Evolutionary conservation across 2,797 vertebrate species (phyloP).

Genomic region (Molossus alvarezi): DNA sequence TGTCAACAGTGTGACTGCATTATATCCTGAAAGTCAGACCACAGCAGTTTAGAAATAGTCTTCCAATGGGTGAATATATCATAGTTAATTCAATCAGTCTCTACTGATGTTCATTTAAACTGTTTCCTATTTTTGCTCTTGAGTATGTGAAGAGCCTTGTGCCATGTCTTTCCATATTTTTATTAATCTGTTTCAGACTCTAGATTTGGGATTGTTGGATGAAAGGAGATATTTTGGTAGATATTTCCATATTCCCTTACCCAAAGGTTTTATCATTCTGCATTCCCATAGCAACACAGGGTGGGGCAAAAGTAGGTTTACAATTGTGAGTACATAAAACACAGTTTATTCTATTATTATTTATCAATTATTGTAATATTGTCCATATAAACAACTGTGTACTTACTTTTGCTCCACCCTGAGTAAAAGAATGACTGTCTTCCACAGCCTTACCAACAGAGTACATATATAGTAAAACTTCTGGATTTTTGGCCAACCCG

Average conservation of each 20-base stretch:
- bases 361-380: background rate
- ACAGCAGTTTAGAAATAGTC: background rate
- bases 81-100: background rate
- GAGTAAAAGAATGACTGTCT: background rate
- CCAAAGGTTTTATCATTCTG: constrained; percentile 31
- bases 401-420: background rate
- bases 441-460: background rate
- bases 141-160: background rate
- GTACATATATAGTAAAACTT: background rate
- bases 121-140: constrained; percentile 6
- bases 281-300: background rate
- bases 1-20: background rate
- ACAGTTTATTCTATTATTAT: background rate
- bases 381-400: background rate
- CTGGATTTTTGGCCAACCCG: background rate
- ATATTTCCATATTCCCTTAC: background rate
- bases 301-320: background rate
- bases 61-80: background rate
- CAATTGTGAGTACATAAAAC: background rate
- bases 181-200: background rate
- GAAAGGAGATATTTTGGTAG: constrained; percentile 30
- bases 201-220: background rate
- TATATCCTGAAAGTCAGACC: background rate
- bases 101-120: background rate
- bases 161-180: background rate